Evolutionary conservation across 1,140 invertebrate genomes (phyloP), one percentile per base, ranked within the genome.

Genomic region (Drosophila trapezifrons): DNA sequence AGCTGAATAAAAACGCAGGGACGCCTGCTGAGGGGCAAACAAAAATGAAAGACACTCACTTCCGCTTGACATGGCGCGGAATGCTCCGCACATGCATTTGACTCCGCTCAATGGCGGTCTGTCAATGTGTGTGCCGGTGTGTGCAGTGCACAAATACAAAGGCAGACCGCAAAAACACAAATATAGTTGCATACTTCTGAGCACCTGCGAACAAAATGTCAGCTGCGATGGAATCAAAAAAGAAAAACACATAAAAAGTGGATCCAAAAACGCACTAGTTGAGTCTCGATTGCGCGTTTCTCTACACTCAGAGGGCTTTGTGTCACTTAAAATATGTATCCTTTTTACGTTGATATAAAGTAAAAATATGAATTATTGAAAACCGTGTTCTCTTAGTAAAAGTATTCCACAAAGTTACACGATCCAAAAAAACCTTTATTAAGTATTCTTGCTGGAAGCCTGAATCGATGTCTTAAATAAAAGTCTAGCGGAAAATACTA

Each of bases 31-130:
- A 78, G 74, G 59, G 66, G 70, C 71, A 89, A 87, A 89, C 84
- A 84, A 89, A 87, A 89, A 89, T 84, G 84, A 89, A 89, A 89
- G 84, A 89, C 84, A 89, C 84, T 89, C 84, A 78, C 80, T 89
- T 89, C 84, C 84, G 84, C 84, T 89, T 89, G 84, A 89, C 84
- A 89, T 89, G 84, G 46, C 78, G 67, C 66, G 71, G 83, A 86
- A 86, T 86, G 83, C 78, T 87, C 49, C 59, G 57, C 76, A 86
- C 83, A 87, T 87, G 79, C 83, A 86, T 86, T 76, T 86, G 83
- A 76, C 83, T 86, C 78, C 62, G 42, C 77, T 85, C 77, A 76
- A 80, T 76, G 64, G 45, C 59, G 43, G 40, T 40, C 52, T 45
- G 43, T 54, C 52, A 57, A 60, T 66, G 57, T 71, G 67, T 80